Percentiles rank a stretch among this genome's conserved stretches.
These are phyloP conservation scores for Dermatemys mawii DNA, from an alignment of 2,113 vertebrate species.

Conservation along the genomic window DNA sequence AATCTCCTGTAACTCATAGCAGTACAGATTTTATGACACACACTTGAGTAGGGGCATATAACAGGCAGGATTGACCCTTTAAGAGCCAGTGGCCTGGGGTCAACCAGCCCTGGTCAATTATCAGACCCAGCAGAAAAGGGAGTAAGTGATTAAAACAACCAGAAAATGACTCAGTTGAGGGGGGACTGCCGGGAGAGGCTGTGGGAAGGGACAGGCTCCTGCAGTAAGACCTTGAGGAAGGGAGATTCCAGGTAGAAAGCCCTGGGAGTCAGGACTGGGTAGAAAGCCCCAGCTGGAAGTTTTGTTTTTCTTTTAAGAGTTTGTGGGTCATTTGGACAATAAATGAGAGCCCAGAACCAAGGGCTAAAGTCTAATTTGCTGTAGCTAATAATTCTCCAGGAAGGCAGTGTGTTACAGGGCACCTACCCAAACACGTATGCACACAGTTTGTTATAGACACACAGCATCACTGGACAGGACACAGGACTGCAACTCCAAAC, in stretches of 20 bases:
- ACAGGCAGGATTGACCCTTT: neutral
- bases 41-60: neutral
- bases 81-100: neutral
- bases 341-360: neutral
- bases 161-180: neutral
- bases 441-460: neutral
- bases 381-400: neutral
- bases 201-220: neutral
- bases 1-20: neutral
- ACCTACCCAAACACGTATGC: neutral
- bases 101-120: neutral
- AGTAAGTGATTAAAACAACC: neutral
- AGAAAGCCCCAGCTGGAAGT: neutral
- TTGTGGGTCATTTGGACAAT: neutral
- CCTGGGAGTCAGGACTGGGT: neutral
- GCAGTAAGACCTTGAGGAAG: neutral
- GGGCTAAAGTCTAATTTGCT: neutral
- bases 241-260: neutral
- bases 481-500: neutral
- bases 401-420: neutral
- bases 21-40: neutral
- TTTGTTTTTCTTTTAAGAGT: neutral
- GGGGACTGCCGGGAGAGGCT: neutral
- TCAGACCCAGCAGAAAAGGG: neutral
- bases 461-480: neutral